Percentiles rank a stretch among this genome's conserved stretches.
Evolutionary conservation across 23 tunicate genomes (phyloP).

Genomic region (Diplosoma virens): DNA sequence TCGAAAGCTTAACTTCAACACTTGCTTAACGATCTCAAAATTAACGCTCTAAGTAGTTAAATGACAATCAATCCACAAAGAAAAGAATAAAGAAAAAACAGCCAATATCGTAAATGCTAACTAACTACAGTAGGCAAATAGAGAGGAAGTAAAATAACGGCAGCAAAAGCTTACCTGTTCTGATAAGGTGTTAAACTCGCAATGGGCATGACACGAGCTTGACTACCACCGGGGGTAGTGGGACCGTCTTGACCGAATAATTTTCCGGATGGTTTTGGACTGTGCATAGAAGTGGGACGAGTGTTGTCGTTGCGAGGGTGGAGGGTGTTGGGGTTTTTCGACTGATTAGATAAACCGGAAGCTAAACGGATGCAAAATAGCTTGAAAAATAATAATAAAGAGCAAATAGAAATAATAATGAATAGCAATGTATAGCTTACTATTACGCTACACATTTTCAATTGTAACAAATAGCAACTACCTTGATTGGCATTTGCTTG

Average conservation of each 20-base stretch:
- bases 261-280: constrained; percentile 79
- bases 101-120: no score
- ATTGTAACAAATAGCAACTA: neutral
- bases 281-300: constrained; percentile 34
- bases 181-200: constrained; percentile 84
- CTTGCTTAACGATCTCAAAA: no score
- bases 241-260: constrained; percentile 49
- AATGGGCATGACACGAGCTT: constrained; percentile 68
- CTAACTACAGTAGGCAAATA: no score
- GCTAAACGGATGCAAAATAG: no score
- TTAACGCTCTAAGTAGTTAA: no score
- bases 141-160: no score
- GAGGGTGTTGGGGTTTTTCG: neutral
- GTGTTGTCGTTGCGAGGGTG: constrained; percentile 16
- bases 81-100: no score
- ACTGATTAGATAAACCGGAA: no score
- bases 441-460: neutral
- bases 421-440: no score
- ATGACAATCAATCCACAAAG: no score
- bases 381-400: no score
- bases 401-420: neutral
- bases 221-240: constrained; percentile 83
- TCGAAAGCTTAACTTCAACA: no score
- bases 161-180: constrained; percentile 65
- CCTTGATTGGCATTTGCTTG: constrained; percentile 16